Evolutionary conservation across 2,797 vertebrate genomes (phyloP).

Genomic region (Myotis pilosus): DNA sequence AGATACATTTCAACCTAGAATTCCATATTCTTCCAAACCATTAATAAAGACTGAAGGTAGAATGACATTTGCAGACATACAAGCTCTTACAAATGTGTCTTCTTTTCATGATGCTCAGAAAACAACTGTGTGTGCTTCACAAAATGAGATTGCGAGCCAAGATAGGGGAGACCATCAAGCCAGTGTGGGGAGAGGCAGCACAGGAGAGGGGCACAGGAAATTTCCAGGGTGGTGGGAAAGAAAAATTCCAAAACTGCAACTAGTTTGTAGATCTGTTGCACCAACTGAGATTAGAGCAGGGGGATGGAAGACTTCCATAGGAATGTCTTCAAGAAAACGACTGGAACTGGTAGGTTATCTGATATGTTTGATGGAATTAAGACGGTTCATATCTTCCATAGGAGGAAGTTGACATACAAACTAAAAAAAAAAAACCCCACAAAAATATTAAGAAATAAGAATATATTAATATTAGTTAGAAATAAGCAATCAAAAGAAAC

Average conservation of each 20-base stretch:
- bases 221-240: not conserved
- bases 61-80: not conserved
- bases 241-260: not conserved
- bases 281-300: not conserved
- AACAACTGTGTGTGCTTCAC: not conserved
- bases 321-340: not conserved
- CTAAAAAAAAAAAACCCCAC: not conserved
- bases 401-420: not conserved
- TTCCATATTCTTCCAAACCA: constrained; percentile 1
- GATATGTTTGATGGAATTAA: not conserved
- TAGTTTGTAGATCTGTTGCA: not conserved
- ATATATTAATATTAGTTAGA: constrained; percentile 8
- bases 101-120: constrained; percentile 20
- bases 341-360: not conserved
- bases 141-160: not conserved
- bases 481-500: not conserved
- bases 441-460: constrained; percentile 3
- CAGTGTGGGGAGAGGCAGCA: not conserved
- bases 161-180: not conserved
- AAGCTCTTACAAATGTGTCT: not conserved
- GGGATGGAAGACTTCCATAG: not conserved
- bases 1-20: not conserved
- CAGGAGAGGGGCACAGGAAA: not conserved
- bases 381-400: not conserved
- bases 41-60: not conserved